Evolutionary conservation across 2,888 invertebrate species (phyloP).

Genomic region (Erynnis tages): DNA sequence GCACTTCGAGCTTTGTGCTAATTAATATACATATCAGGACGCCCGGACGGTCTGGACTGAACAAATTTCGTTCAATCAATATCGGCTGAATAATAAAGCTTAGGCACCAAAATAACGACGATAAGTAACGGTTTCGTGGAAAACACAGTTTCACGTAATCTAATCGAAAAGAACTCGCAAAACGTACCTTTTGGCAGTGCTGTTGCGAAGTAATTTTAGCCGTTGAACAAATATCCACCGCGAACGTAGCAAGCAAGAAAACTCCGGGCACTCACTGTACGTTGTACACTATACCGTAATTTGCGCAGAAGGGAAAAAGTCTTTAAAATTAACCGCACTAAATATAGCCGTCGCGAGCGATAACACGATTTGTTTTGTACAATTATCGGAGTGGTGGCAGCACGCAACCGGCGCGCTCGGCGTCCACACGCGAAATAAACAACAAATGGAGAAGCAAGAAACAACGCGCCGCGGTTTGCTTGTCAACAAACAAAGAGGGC

Average conservation of each 20-base stretch:
- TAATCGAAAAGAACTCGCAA: slow-evolving; percentile 32
- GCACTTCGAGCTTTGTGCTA: not conserved
- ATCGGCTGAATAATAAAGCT: too few species aligned
- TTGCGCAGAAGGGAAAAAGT: slow-evolving; percentile 54
- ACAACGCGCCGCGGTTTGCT: slow-evolving; percentile 48
- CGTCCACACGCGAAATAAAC: slow-evolving; percentile 56
- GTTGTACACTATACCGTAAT: slow-evolving; percentile 54
- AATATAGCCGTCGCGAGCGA: slow-evolving; percentile 60
- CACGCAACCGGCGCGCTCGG: slow-evolving; percentile 51
- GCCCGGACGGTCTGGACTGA: too few species aligned
- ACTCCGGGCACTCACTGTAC: slow-evolving; percentile 43
- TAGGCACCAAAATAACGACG: not conserved
- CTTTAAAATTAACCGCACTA: slow-evolving; percentile 60
- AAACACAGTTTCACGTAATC: not conserved
- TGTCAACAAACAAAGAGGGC: slow-evolving; percentile 80
- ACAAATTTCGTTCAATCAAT: too few species aligned
- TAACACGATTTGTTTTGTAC: slow-evolving; percentile 44
- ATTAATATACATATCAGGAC: not conserved
- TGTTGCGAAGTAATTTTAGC: slow-evolving; percentile 64
- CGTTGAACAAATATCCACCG: slow-evolving; percentile 51
- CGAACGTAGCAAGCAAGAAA: slow-evolving; percentile 36
- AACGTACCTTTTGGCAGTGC: slow-evolving; percentile 69
- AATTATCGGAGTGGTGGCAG: slow-evolving; percentile 20
- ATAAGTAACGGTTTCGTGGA: too few species aligned
- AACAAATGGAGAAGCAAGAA: slow-evolving; percentile 31